Conservation (phyloP, 2,113 vertebrate species). For the Cyanoderma ruficeps region DNA sequence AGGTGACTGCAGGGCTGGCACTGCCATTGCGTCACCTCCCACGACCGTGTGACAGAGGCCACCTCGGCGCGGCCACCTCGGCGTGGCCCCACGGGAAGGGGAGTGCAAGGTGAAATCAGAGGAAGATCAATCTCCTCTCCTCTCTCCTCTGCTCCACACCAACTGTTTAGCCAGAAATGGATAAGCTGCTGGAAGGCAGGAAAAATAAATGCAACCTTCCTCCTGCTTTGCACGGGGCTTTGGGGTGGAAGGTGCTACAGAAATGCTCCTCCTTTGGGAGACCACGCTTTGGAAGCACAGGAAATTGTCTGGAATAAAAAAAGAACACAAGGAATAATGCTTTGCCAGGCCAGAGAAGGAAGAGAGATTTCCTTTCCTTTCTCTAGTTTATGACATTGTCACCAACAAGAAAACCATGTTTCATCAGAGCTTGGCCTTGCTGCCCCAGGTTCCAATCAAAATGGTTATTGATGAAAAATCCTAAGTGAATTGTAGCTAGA, state of each 20-base stretch:
- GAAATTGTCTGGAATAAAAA: conserved; percentile 13
- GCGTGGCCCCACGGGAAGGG: background rate
- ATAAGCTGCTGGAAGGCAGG: background rate
- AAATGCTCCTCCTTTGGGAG: background rate
- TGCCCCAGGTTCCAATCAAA: background rate
- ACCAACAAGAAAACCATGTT: background rate
- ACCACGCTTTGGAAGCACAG: background rate
- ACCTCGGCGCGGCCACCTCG: background rate
- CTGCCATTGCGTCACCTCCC: background rate
- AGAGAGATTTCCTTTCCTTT: conserved; percentile 7
- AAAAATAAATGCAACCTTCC: background rate
- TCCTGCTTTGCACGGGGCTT: background rate
- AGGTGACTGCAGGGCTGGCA: background rate
- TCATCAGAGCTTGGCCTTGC: background rate
- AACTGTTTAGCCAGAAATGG: background rate
- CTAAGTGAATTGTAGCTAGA: background rate
- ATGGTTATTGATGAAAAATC: background rate
- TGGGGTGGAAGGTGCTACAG: background rate
- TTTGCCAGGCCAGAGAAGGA: background rate
- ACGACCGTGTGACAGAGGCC: background rate
- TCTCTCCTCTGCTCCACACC: background rate
- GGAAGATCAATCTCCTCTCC: background rate
- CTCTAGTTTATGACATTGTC: background rate
- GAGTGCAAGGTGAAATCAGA: background rate
- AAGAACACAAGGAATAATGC: background rate